Evolutionary conservation across 1,140 invertebrate genomes (phyloP), one percentile per base, ranked within the genome.

Genomic region (Diabrotica undecimpunctata): DNA sequence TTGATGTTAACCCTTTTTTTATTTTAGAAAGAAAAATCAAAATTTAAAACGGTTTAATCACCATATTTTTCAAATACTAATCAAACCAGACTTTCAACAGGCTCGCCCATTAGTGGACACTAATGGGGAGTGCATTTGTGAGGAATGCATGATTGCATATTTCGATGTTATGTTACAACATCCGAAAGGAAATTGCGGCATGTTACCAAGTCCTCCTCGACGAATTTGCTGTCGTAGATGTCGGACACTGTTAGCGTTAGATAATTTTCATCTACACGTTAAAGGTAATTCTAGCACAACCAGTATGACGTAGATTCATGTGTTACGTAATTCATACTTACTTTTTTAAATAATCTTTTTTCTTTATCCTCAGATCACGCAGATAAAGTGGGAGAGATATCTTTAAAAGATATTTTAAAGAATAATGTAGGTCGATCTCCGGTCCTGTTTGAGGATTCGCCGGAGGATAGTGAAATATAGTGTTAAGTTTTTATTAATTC

Each of bases 61-160:
- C 51, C 71, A 74, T 38, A 51, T 74, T 25, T 74, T 74, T 66
- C 68, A 62, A 11, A 53, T 74, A 53, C 54, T 74, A n/a, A 65
- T 65, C n/a, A 69, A 74, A 64, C 66, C 60, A 37, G 59, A 60
- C 9, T 67, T 74, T 39, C 63, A 66, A 41, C 66, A 65, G 35
- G 66, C 69, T 12, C 67, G 69, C 12, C 66, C 73, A 25, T 68
- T 66, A 6, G 55, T 73, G 14, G 69, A 73, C 51, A 66, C 67
- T 56, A 69, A 70, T 54, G 73, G 73, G 5, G 71, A 73, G 10
- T 75, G 73, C 56, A 72, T 75, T 54, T 75, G 73, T 64, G 73
- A 75, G 66, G 72, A 75, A 59, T 75, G 73, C 57, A 61, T 75
- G 52, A 69, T 75, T 53, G 58, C 66, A 9, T 72, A 72, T 60